A percentile compares a stretch with the other conserved stretches of the same genome.
phyloP scores from a whole-genome alignment of 2,113 vertebrate species.

The Suricata suricatta region DNA sequence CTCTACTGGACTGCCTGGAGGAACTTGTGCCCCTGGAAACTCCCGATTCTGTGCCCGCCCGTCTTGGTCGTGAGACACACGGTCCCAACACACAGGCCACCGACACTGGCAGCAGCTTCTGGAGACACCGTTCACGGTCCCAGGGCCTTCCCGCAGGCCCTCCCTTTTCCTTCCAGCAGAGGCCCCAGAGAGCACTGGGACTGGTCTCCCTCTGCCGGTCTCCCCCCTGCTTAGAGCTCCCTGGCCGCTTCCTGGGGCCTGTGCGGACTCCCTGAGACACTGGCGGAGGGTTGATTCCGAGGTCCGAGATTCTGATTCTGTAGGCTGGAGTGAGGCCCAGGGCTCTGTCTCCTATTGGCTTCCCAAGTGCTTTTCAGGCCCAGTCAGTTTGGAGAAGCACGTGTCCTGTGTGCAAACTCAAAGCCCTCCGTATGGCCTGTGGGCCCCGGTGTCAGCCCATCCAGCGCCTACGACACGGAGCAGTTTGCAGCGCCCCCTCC shows the following conservation, averaged over 20 bases:
- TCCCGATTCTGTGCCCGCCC: background rate
- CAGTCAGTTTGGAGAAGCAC: background rate
- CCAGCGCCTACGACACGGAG: background rate
- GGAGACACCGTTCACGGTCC: fast-evolving
- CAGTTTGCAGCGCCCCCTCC: background rate
- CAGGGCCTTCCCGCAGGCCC: background rate
- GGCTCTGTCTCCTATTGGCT: background rate
- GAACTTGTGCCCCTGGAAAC: background rate
- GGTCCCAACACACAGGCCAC: too few species aligned
- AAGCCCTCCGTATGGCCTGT: background rate
- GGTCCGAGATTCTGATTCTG: background rate
- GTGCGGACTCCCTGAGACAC: background rate
- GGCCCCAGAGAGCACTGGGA: fast-evolving
- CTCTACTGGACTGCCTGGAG: background rate
- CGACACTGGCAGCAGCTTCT: too few species aligned
- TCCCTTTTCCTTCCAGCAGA: background rate
- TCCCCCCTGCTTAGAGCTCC: background rate
- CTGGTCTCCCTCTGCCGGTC: background rate
- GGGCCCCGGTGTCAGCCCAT: background rate
- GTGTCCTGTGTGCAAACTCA: background rate
- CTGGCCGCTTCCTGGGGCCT: background rate
- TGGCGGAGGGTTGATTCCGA: background rate
- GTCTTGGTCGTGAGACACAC: background rate
- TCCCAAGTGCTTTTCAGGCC: background rate
- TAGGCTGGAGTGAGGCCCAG: background rate